These are phyloP conservation scores for Drymodes brunneopygia DNA, from an alignment of 2,113 vertebrate genomes.

Conservation along the genomic window DNA sequence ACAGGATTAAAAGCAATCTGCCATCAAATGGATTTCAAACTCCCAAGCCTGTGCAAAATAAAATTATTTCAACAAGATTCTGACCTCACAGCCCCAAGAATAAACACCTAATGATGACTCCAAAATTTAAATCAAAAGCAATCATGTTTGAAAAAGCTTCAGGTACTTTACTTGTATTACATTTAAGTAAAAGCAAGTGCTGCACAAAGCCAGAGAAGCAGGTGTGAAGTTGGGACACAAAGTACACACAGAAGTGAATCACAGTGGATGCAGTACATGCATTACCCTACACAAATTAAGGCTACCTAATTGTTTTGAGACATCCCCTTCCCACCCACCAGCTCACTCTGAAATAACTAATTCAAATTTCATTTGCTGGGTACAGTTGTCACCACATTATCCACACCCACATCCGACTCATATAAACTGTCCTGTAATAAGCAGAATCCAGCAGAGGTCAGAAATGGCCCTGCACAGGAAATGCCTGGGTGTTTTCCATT, in stretches of 20 bases:
- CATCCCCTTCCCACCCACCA: slow-evolving; percentile 30
- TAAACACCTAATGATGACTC: not conserved
- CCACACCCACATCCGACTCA: slow-evolving; percentile 56
- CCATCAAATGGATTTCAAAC: not conserved
- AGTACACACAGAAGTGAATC: not conserved
- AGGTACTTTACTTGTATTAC: not conserved
- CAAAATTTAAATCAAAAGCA: not conserved
- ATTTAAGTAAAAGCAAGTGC: not conserved
- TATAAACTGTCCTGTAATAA: slow-evolving; percentile 40
- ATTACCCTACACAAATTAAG: not conserved
- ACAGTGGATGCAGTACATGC: not conserved
- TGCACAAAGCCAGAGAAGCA: not conserved
- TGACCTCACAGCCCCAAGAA: not conserved
- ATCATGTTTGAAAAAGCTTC: not conserved
- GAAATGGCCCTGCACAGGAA: slow-evolving; percentile 46
- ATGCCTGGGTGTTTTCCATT: slow-evolving; percentile 27
- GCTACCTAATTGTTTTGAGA: slow-evolving; percentile 28
- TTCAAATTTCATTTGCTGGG: slow-evolving; percentile 44
- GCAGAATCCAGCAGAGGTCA: slow-evolving; percentile 53
- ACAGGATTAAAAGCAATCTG: not conserved
- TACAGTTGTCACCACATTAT: slow-evolving; percentile 14
- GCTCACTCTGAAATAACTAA: slow-evolving; percentile 5
- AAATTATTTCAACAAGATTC: not conserved
- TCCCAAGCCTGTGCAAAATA: not conserved
- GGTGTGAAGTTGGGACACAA: not conserved